Evolutionary conservation across 1,140 invertebrate species (phyloP).

Genomic region (Brachionus rubens): DNA sequence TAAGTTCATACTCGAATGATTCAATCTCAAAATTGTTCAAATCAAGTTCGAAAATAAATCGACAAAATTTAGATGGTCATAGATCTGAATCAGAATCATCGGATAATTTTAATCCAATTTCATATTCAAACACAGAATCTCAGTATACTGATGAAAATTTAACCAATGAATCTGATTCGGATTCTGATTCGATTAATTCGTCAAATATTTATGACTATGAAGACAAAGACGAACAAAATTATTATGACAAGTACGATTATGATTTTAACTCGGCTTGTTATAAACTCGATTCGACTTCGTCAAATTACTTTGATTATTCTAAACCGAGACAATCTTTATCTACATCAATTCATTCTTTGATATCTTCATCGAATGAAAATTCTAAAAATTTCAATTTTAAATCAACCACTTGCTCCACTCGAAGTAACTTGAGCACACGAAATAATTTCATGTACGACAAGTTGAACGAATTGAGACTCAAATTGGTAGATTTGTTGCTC

Average conservation of each 20-base stretch:
- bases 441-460: neutral
- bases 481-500: neutral
- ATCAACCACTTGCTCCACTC: neutral
- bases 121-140: neutral
- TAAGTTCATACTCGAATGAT: neutral
- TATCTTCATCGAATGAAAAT: neutral
- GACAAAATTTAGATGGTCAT: neutral
- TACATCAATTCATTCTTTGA: neutral
- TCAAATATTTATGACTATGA: constrained; percentile 40
- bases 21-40: constrained; percentile 2
- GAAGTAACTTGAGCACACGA: neutral
- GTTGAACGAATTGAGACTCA: neutral
- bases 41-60: neutral
- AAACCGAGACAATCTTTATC: neutral
- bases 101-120: neutral
- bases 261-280: constrained; percentile 13
- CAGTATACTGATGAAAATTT: neutral
- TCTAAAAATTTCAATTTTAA: neutral
- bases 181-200: neutral
- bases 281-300: neutral
- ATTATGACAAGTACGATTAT: constrained; percentile 36
- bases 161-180: neutral
- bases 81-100: neutral
- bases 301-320: neutral
- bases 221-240: constrained; percentile 18